phyloP scores from a whole-genome alignment of 2,888 invertebrate species.

The Cerastoderma edule region DNA sequence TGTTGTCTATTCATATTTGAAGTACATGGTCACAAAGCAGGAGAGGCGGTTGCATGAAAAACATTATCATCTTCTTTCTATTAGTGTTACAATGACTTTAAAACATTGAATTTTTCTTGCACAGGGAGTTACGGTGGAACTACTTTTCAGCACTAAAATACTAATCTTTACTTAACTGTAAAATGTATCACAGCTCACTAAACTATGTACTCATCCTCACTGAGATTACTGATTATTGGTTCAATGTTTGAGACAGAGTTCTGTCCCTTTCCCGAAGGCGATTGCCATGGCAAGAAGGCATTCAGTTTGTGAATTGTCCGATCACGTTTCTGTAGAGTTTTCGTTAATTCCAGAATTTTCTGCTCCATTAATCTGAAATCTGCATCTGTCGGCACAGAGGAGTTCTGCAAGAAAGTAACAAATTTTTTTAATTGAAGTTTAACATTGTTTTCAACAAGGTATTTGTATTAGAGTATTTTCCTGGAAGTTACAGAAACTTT shows the following conservation, averaged over 20 bases:
- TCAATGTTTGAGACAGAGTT: conserved; percentile 37
- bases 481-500: too few relatives aligned
- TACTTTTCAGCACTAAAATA: too few relatives aligned
- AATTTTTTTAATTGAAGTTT: background rate
- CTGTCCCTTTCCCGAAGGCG: conserved; percentile 35
- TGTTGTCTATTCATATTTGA: too few relatives aligned
- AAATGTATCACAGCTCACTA: conserved; percentile 26
- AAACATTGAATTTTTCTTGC: too few relatives aligned
- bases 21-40: too few relatives aligned
- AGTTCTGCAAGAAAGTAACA: conserved; percentile 33
- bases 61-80: too few relatives aligned
- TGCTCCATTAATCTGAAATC: conserved; percentile 54
- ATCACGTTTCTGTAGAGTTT: conserved; percentile 61
- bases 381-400: conserved; percentile 39
- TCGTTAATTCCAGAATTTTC: conserved; percentile 44
- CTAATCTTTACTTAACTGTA: background rate
- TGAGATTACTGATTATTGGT: conserved; percentile 49
- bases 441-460: too few relatives aligned
- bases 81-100: too few relatives aligned
- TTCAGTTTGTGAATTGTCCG: conserved; percentile 61
- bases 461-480: too few relatives aligned
- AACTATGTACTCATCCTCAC: conserved; percentile 70
- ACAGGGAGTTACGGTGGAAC: too few relatives aligned
- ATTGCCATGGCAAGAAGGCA: conserved; percentile 65
- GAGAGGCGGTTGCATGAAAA: too few relatives aligned